phyloP scores from a whole-genome alignment of 2,888 invertebrate species.

The Drosophila borborema region DNA sequence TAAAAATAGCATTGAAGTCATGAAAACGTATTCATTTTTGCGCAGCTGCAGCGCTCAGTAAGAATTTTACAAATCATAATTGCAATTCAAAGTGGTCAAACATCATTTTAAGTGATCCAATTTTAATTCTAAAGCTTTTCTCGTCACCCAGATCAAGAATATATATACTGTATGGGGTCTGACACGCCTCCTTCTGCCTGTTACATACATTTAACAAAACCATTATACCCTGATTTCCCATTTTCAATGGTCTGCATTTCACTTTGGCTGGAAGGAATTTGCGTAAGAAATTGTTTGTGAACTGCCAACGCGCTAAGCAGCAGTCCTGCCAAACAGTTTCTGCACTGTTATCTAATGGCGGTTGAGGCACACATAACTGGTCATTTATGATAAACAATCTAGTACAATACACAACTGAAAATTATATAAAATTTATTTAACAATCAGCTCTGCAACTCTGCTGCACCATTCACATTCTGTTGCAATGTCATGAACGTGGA shows the following conservation, averaged over 20 bases:
- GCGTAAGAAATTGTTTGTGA: slow-evolving; percentile 39
- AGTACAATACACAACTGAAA: slow-evolving; percentile 18
- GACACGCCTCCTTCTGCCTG: too few species aligned
- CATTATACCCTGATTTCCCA: too few species aligned
- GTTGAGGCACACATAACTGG: slow-evolving; percentile 14
- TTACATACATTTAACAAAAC: too few species aligned
- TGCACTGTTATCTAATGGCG: slow-evolving; percentile 24
- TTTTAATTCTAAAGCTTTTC: too few species aligned
- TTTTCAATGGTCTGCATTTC: not conserved
- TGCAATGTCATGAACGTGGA: slow-evolving; percentile 34
- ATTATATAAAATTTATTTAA: slow-evolving; percentile 46
- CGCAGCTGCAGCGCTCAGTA: too few species aligned
- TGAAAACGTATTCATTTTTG: too few species aligned
- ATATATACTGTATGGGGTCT: too few species aligned
- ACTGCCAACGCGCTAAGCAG: slow-evolving; percentile 14
- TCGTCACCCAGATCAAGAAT: too few species aligned
- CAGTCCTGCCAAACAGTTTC: slow-evolving; percentile 16
- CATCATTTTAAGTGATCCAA: too few species aligned
- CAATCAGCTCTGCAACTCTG: slow-evolving; percentile 53
- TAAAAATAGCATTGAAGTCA: too few species aligned
- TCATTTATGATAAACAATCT: slow-evolving; percentile 7
- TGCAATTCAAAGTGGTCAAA: too few species aligned
- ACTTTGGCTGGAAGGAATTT: slow-evolving; percentile 24
- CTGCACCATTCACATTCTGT: slow-evolving; percentile 47
- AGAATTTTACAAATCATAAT: too few species aligned